Conservation (phyloP, 1,140 invertebrate species). For the Neoseiulus cucumeris region DNA sequence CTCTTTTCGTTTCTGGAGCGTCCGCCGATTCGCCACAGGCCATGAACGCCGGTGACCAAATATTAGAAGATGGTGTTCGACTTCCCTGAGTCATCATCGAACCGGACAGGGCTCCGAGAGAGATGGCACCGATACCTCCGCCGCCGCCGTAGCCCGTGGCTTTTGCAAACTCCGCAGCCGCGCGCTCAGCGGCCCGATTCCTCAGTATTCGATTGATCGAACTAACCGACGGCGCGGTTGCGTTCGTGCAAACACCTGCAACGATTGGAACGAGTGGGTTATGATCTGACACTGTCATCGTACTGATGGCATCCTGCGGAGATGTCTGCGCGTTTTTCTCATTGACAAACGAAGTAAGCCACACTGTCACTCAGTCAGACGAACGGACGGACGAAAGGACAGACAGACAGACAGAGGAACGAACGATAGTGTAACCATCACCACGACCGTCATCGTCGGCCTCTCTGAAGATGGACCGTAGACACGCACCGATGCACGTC, state of each 20-base stretch:
- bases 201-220: conserved; percentile 72
- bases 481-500: no score
- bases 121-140: not conserved
- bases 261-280: conserved; percentile 14
- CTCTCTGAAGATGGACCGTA: no score
- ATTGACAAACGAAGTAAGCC: no score
- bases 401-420: no score
- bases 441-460: no score
- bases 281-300: no score
- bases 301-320: no score
- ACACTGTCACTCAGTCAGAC: no score
- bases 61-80: not conserved
- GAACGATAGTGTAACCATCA: no score
- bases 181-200: conserved; percentile 74
- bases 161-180: conserved; percentile 71
- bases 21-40: not conserved
- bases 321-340: no score
- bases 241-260: conserved; percentile 65
- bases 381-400: no score
- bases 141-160: conserved; percentile 56
- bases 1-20: not conserved
- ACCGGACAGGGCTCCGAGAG: not conserved
- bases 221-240: conserved; percentile 64
- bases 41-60: not conserved
- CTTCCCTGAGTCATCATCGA: not conserved